Evolutionary conservation across 1,140 invertebrate species (phyloP).

Genomic region (Lepidurus apus): DNA sequence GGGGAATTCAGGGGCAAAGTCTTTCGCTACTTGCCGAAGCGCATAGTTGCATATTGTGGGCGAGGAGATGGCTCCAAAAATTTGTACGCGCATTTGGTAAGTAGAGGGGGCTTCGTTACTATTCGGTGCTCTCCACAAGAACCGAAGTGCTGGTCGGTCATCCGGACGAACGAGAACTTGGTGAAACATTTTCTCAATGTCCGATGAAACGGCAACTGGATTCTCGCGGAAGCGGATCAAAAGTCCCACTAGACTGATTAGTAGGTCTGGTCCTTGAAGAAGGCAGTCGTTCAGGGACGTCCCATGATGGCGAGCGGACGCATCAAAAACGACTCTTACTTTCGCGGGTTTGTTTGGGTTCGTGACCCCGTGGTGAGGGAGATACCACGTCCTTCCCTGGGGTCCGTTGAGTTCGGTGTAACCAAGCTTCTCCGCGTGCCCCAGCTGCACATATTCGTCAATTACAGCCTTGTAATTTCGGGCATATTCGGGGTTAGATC

Average conservation of each 20-base stretch:
- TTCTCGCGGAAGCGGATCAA: conserved; percentile 39
- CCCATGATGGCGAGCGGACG: conserved; percentile 33
- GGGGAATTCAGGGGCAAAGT: conserved; percentile 18
- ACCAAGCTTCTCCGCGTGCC: conserved; percentile 31
- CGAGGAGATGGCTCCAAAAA: conserved; percentile 34
- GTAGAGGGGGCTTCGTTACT: not conserved
- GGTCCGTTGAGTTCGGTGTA: not conserved
- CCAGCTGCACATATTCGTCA: conserved; percentile 32
- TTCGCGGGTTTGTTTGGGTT: conserved; percentile 33
- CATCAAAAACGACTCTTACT: conserved; percentile 34
- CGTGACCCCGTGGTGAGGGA: conserved; percentile 31
- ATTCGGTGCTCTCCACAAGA: conserved; percentile 26
- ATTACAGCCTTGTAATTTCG: conserved; percentile 24
- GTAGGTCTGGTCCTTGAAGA: conserved; percentile 39
- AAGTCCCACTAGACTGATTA: conserved; percentile 38
- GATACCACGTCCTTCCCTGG: conserved; percentile 28
- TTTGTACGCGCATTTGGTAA: conserved; percentile 34
- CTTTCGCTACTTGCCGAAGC: not conserved
- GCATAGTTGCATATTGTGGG: conserved; percentile 16
- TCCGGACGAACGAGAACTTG: conserved; percentile 26
- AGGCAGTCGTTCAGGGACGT: conserved; percentile 39
- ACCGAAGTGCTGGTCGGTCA: conserved; percentile 9
- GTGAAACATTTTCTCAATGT: too few relatives aligned
- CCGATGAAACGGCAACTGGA: conserved; percentile 37
- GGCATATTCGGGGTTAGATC: conserved; percentile 28